Conservation (phyloP, 1,140 invertebrate species). For the Rhopalosiphum maidis region DNA sequence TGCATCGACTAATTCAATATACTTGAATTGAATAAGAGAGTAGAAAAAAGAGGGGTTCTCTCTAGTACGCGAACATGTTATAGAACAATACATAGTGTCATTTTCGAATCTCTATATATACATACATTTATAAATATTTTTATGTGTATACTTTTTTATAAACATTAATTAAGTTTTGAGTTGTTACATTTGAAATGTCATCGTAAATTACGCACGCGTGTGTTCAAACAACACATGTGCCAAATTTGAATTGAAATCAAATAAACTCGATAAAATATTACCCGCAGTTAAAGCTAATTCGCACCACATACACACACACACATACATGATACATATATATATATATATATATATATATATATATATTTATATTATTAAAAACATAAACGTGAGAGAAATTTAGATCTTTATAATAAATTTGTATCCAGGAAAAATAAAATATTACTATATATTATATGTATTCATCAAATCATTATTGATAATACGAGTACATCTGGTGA, state of each 20-base stretch:
- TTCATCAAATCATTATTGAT: neutral
- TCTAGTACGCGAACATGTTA: neutral
- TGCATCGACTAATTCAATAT: slow-evolving; percentile 39
- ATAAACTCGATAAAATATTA: neutral
- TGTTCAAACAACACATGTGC: slow-evolving; percentile 20
- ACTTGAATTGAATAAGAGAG: slow-evolving; percentile 24
- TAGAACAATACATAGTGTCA: neutral
- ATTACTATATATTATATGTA: neutral
- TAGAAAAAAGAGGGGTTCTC: slow-evolving; percentile 23
- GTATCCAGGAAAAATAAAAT: neutral
- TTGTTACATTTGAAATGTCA: neutral
- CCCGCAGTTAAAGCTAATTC: neutral
- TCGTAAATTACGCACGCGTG: slow-evolving; percentile 15
- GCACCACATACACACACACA: no score
- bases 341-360: no score
- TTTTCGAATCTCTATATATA: neutral
- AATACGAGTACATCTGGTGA: neutral
- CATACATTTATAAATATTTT: neutral
- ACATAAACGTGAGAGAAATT: neutral
- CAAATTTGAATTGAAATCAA: neutral
- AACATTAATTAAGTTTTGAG: neutral
- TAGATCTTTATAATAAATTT: neutral
- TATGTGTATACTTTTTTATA: neutral
- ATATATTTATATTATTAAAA: neutral
- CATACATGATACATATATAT: no score